Evolutionary conservation across 2,888 invertebrate genomes (phyloP).

Genomic region (Steinernema carpocapsae): DNA sequence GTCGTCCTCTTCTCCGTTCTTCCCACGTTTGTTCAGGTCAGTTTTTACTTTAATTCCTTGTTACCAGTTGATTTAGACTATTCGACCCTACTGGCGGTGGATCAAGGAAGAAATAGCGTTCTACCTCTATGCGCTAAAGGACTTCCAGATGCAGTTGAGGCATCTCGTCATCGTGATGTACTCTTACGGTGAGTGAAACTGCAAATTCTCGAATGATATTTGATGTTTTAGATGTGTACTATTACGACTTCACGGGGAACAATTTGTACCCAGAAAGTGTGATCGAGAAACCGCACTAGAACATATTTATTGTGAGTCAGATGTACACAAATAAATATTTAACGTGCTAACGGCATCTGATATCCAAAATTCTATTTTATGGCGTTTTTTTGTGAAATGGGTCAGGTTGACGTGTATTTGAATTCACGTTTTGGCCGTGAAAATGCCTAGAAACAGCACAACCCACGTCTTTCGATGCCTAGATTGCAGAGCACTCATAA

Average conservation of each 20-base stretch:
- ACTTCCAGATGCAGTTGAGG: neutral
- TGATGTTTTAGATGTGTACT: conserved; percentile 16
- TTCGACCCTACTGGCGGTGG: neutral
- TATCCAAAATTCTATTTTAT: too few relatives aligned
- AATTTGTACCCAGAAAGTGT: neutral
- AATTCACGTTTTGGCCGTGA: too few relatives aligned
- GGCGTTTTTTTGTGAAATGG: too few relatives aligned
- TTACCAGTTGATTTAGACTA: neutral
- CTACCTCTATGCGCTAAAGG: neutral
- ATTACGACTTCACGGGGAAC: conserved; percentile 19
- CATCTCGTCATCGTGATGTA: conserved; percentile 12
- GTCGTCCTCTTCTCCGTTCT: neutral
- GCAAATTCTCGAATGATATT: neutral
- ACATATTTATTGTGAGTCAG: too few relatives aligned
- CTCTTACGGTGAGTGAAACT: neutral
- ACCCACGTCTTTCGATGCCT: too few relatives aligned
- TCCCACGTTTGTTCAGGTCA: neutral
- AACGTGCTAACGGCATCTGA: too few relatives aligned
- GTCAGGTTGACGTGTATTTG: too few relatives aligned
- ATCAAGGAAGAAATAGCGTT: neutral
- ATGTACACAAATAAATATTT: too few relatives aligned
- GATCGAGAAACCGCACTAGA: neutral
- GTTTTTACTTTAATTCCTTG: neutral
- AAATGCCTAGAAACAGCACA: neutral
- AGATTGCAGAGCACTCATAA: too few relatives aligned